phyloP scores from a whole-genome alignment of 2,113 vertebrate species.

The Nycticorax nycticorax region DNA sequence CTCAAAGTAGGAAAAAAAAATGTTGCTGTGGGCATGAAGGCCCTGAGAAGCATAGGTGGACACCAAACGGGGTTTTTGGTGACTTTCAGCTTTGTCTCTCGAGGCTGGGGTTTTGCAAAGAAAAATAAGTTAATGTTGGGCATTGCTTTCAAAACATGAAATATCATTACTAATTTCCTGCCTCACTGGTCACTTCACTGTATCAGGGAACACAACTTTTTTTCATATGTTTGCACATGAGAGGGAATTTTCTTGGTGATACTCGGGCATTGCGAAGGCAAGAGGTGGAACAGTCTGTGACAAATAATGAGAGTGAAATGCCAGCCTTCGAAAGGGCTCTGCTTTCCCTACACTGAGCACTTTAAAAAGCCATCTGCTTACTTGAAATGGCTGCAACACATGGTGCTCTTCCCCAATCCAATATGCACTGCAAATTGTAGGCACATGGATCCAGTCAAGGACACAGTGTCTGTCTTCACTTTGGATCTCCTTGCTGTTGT shows the following conservation, averaged over 20 bases:
- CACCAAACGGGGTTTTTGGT: not conserved
- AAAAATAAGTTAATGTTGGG: not conserved
- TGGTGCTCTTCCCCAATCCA: conserved; percentile 37
- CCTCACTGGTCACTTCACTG: not conserved
- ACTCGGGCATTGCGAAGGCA: not conserved
- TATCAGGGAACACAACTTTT: not conserved
- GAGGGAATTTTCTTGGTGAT: not conserved
- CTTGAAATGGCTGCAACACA: conserved; percentile 58
- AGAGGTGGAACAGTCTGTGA: conserved; percentile 50
- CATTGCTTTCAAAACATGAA: not conserved
- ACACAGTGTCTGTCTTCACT: conserved; percentile 62
- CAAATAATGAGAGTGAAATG: conserved; percentile 44
- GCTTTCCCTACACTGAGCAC: not conserved
- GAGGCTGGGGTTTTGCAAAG: not conserved
- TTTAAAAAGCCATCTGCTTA: conserved; percentile 63
- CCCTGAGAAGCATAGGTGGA: not conserved
- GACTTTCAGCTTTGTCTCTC: not conserved
- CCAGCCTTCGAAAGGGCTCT: conserved; percentile 45
- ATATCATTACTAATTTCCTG: not conserved
- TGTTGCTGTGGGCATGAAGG: not conserved
- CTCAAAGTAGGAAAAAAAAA: not conserved
- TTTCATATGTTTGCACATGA: not conserved
- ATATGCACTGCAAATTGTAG: conserved; percentile 52
- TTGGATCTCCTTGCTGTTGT: conserved; percentile 69
- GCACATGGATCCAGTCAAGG: conserved; percentile 61